phyloP scores from a whole-genome alignment of 2,113 vertebrate genomes.

The Peromyscus maniculatus region DNA sequence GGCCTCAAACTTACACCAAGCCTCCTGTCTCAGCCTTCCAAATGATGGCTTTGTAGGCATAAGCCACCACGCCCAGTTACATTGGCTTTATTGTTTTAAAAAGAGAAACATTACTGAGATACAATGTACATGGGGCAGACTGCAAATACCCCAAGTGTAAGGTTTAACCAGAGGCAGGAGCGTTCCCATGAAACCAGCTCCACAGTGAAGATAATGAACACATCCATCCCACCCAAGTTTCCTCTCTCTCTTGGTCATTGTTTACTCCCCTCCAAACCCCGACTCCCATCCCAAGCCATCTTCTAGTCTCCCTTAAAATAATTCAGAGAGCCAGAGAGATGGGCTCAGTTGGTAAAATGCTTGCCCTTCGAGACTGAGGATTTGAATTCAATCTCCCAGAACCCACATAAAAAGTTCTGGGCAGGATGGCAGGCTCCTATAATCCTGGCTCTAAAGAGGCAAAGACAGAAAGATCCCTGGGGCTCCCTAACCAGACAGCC shows the following conservation, averaged over 20 bases:
- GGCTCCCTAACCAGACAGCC: not conserved
- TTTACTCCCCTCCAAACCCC: fast-evolving
- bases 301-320: slow-evolving; percentile 31
- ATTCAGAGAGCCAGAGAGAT: not conserved
- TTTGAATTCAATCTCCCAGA: not conserved
- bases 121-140: not conserved
- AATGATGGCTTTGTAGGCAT: not conserved
- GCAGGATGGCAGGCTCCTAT: not conserved
- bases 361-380: not conserved
- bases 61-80: not conserved
- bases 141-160: not conserved
- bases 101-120: not conserved
- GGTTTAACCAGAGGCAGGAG: not conserved
- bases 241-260: fast-evolving
- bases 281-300: not conserved
- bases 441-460: no score
- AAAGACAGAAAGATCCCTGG: no score
- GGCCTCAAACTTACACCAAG: not conserved
- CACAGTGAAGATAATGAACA: not conserved
- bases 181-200: not conserved
- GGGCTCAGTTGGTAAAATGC: not conserved
- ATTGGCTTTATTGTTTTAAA: not conserved
- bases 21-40: not conserved
- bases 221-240: not conserved
- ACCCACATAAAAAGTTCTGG: not conserved